Evolutionary conservation across 2,113 vertebrate genomes (phyloP).

Genomic region (Burhinus bistriatus): DNA sequence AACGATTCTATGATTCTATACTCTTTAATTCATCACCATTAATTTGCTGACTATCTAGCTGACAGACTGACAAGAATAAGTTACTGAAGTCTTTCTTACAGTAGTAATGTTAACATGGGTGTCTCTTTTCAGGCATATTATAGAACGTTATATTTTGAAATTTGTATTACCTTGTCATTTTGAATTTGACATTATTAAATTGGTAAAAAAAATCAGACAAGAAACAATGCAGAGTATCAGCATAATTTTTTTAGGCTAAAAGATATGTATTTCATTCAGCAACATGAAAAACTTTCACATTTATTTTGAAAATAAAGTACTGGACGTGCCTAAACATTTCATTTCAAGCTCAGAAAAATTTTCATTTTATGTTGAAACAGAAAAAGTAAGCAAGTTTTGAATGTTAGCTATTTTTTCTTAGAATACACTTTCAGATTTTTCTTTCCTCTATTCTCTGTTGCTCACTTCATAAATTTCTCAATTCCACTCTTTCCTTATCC

Average conservation of each 20-base stretch:
- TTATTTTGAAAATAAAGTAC: neutral
- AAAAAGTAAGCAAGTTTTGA: neutral
- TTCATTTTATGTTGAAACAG: neutral
- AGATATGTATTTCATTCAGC: neutral
- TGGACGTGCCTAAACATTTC: neutral
- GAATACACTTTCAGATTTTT: neutral
- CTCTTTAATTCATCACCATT: neutral
- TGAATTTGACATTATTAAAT: neutral
- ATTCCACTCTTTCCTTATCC: neutral
- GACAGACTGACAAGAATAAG: neutral
- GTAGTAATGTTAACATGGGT: accelerated
- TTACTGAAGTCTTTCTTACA: neutral
- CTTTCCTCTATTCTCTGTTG: neutral
- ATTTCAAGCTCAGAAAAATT: neutral
- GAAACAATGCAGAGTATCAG: neutral
- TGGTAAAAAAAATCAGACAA: neutral
- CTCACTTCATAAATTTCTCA: neutral
- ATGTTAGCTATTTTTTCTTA: neutral
- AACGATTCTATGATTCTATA: too few relatives aligned
- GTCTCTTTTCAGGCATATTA: neutral
- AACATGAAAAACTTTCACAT: neutral
- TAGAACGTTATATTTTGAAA: neutral
- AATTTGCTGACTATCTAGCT: neutral
- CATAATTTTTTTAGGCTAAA: neutral
- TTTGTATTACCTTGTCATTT: neutral